Base-by-base conservation (phyloP, 1,140 invertebrate genomes). In the Trichomalopsis sarcophagae region DNA sequence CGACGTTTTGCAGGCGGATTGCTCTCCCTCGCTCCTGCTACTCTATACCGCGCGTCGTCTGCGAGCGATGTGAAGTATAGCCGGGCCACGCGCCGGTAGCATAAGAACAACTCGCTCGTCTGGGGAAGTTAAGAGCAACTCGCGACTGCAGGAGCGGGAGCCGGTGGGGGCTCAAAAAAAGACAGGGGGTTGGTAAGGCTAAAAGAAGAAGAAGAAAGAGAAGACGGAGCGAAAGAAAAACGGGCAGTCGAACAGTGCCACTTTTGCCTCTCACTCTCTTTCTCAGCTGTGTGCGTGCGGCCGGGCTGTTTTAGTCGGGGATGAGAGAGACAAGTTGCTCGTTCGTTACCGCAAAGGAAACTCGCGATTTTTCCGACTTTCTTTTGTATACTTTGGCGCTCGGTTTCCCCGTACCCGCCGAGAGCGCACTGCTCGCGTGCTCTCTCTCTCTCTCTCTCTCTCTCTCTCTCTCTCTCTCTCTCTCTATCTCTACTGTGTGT, bases 81-180 rank as follows among this genome's bases (percentile, higher is more conserved):
- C 68, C 23, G 66, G 30, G 27, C 66, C 68, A 27, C 5, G 17
- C 30, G 30, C 33, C n/a, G 13, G 17, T 62, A 62, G 78, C 40
- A 81, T 71, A 81, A 81, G 78, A 81, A 81, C 68, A 55, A 73
- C 80, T 81, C 50, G 81, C 71, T 74, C 69, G 44, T 23, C 79
- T 4, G 6, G 68, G 33, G 87, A 90, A 91, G 90, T 91, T 90
- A 87, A 88, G 88, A 90, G 89, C 89, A 89, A 89, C 88, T 89
- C 84, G 82, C 62, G 73, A 47, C 47, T 68, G 27, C 40, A 36
- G 27, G 73, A 78, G 76, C 62, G 85, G 83, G 21, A 87, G 47
- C 13, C 21, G 55, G 50, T 66, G 36, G 74, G 47, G 77, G 78
- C 68, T 30, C 44, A 84, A 84, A 86, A 62, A 86, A 86, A 85